Conservation (phyloP, 2,797 vertebrate species). For the Malacoctenus gilli region DNA sequence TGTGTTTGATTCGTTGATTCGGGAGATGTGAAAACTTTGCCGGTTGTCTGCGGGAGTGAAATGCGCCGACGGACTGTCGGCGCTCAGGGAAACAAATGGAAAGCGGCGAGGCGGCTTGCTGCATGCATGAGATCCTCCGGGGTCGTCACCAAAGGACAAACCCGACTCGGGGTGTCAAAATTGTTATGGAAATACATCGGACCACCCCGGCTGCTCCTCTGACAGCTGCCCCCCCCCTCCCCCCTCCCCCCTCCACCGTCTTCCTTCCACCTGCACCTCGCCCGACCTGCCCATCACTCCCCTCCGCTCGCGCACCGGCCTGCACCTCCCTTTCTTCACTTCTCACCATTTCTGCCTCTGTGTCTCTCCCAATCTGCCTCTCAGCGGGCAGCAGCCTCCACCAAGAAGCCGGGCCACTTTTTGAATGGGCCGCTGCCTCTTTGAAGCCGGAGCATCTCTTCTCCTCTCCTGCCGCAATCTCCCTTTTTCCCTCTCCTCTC, state of each 20-base stretch:
- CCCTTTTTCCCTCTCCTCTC: not conserved
- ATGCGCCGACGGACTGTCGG: not conserved
- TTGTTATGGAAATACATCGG: slow-evolving; percentile 33
- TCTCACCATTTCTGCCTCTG: slow-evolving; percentile 21
- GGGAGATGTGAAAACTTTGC: no score
- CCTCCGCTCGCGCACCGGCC: no score
- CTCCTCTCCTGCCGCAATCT: slow-evolving; percentile 18
- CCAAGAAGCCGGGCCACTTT: slow-evolving; percentile 62
- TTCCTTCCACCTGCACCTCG: slow-evolving; percentile 19
- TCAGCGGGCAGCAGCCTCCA: slow-evolving; percentile 52
- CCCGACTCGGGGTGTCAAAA: slow-evolving; percentile 10
- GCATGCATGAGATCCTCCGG: slow-evolving; percentile 1
- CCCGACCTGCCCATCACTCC: slow-evolving; percentile 4
- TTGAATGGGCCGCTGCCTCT: slow-evolving; percentile 42
- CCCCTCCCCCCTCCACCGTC: no score
- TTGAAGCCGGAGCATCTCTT: slow-evolving; percentile 65
- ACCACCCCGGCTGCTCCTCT: slow-evolving; percentile 7
- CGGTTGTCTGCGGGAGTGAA: no score
- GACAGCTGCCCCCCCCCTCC: not conserved
- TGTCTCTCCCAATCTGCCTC: slow-evolving; percentile 44
- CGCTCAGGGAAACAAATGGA: slow-evolving; percentile 13
- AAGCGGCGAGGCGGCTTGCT: slow-evolving; percentile 14
- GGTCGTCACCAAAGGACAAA: slow-evolving; percentile 18
- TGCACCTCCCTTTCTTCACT: no score
- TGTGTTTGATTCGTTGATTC: no score